Conservation (phyloP, 1,140 invertebrate species). For the Eupristina koningsbergeri region DNA sequence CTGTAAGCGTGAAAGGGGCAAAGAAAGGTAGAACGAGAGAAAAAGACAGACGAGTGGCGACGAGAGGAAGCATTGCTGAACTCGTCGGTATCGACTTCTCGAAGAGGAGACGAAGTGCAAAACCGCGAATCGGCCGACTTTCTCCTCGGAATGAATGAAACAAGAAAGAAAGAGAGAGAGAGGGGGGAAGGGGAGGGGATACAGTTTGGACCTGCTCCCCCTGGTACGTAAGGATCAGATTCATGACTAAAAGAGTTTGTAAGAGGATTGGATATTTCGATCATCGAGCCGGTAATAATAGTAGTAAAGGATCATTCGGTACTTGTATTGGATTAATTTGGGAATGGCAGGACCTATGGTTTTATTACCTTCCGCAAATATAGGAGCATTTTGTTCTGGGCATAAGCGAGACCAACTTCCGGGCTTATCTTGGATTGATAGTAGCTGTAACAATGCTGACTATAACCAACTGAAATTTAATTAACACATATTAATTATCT, state of each 20-base stretch:
- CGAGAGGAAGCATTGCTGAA: not conserved
- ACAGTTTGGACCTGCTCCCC: not conserved
- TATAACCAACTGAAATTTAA: too few relatives aligned
- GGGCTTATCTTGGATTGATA: conserved; percentile 33
- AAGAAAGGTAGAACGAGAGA: not conserved
- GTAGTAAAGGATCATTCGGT: not conserved
- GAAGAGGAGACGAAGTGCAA: conserved; percentile 18
- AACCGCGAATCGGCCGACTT: conserved; percentile 32
- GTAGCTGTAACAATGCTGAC: too few relatives aligned
- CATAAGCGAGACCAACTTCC: conserved; percentile 8
- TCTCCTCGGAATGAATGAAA: conserved; percentile 9
- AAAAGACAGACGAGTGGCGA: not conserved
- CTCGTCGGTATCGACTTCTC: conserved; percentile 12
- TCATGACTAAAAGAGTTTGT: not conserved
- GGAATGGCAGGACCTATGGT: not conserved
- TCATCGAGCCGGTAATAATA: not conserved
- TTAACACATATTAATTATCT: too few relatives aligned
- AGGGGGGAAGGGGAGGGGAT: not conserved
- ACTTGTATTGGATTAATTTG: not conserved
- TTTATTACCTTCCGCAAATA: too few relatives aligned
- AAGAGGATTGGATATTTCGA: not conserved
- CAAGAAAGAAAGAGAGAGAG: conserved; percentile 8
- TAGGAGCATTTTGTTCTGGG: too few relatives aligned
- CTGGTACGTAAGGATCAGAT: not conserved
- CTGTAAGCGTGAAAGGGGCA: conserved; percentile 33